Evolutionary conservation across 1,140 invertebrate genomes (phyloP).

Genomic region (Akabosia matsudoensis): DNA sequence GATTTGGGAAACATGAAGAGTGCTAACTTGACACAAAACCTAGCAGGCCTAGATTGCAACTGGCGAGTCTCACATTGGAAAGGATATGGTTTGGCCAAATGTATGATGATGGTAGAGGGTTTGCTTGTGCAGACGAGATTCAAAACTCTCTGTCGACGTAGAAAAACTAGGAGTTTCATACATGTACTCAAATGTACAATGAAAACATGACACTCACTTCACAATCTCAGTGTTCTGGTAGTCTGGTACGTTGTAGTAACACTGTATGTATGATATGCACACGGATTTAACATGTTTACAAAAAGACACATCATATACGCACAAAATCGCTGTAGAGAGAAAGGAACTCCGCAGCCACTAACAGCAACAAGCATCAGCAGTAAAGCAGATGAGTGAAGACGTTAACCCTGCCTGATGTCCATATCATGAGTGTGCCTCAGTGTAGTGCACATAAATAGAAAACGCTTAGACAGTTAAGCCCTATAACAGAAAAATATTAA

Average conservation of each 20-base stretch:
- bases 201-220: constrained; percentile 12
- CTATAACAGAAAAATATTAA: too few species aligned
- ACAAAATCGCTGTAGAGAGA: not conserved
- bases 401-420: constrained; percentile 15
- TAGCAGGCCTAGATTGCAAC: constrained; percentile 42
- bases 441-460: too few species aligned
- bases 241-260: not conserved
- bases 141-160: not conserved
- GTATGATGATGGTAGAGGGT: not conserved
- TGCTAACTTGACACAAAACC: constrained; percentile 40
- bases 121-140: not conserved
- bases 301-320: constrained; percentile 6
- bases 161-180: not conserved
- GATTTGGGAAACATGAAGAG: not conserved
- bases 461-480: too few species aligned
- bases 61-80: constrained; percentile 41
- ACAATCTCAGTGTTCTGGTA: not conserved
- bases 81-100: not conserved
- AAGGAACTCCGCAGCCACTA: constrained; percentile 11
- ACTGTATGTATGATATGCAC: not conserved
- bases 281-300: not conserved
- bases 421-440: constrained; percentile 10
- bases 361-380: not conserved
- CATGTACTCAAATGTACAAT: not conserved
- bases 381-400: constrained; percentile 6